A percentile compares a stretch with the other conserved stretches of the same genome.
These are phyloP conservation scores for Pipistrellus pygmaeus DNA, from an alignment of 2,797 vertebrate species.

Conservation along the genomic window DNA sequence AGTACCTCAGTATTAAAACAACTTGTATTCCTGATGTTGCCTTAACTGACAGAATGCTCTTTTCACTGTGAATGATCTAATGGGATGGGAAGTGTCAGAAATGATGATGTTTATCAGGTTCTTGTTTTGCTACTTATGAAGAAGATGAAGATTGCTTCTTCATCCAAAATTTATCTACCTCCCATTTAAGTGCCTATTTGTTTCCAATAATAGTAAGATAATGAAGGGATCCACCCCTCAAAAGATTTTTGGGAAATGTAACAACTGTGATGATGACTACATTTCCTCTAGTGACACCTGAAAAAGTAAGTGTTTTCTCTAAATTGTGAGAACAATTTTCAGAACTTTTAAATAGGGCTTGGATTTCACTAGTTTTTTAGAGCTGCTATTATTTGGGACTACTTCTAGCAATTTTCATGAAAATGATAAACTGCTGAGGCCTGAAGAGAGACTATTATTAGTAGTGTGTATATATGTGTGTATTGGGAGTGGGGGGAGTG, in stretches of 20 bases:
- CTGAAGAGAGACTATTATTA: not conserved
- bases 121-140: not conserved
- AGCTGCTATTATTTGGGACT: slow-evolving; percentile 2
- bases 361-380: slow-evolving; percentile 51
- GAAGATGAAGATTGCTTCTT: not conserved
- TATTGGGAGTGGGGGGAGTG: no score
- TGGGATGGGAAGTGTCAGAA: slow-evolving; percentile 32
- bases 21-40: slow-evolving; percentile 62
- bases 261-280: not conserved
- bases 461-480: not conserved
- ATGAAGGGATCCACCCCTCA: not conserved
- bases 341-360: slow-evolving; percentile 23
- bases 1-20: slow-evolving; percentile 53
- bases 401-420: slow-evolving; percentile 52
- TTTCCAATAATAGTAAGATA: slow-evolving; percentile 17
- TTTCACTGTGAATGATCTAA: not conserved
- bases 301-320: slow-evolving; percentile 41
- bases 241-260: slow-evolving; percentile 47
- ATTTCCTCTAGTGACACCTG: slow-evolving; percentile 36
- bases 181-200: not conserved
- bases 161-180: not conserved
- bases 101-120: not conserved
- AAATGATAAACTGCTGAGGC: slow-evolving; percentile 24
- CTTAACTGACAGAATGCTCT: slow-evolving; percentile 9
- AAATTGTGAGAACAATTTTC: slow-evolving; percentile 17